phyloP scores from a whole-genome alignment of 2,113 vertebrate genomes.

The Macheiramphus alcinus region DNA sequence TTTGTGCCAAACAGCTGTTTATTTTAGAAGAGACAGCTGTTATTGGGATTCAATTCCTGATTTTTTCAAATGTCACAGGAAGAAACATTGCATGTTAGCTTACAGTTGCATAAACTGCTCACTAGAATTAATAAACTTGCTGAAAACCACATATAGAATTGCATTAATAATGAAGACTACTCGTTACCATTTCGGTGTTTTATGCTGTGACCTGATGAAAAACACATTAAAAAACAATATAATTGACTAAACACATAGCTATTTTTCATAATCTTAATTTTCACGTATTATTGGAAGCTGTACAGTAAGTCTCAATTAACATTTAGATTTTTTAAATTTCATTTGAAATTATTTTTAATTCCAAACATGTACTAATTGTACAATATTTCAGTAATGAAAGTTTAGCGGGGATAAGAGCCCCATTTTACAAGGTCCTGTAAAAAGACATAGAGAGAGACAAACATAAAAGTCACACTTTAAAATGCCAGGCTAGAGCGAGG shows the following conservation, averaged over 20 bases:
- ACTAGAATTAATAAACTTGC: constrained; percentile 18
- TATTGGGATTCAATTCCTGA: constrained; percentile 17
- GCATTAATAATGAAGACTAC: constrained; percentile 17
- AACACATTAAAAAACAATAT: not conserved
- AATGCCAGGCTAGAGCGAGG: not conserved
- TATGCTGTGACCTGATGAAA: not conserved
- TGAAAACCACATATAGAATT: not conserved
- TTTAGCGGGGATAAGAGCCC: not conserved
- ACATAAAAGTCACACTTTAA: not conserved
- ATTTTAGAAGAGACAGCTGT: constrained; percentile 8
- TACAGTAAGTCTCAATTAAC: not conserved
- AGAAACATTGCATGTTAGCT: not conserved
- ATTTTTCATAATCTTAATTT: not conserved
- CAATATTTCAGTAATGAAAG: not conserved
- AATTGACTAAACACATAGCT: not conserved
- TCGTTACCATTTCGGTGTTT: not conserved
- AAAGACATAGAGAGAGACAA: not conserved
- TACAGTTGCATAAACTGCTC: not conserved
- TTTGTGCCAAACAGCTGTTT: not conserved
- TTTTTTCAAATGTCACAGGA: constrained; percentile 48
- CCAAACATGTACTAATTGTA: not conserved
- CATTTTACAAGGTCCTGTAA: not conserved
- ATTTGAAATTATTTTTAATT: not conserved
- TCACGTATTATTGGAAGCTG: not conserved
- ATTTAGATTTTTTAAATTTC: not conserved